A percentile compares a stretch with the other conserved stretches of the same genome.
Evolutionary conservation across 2,888 invertebrate species (phyloP).

Genomic region (Pogonocherus hispidulus): DNA sequence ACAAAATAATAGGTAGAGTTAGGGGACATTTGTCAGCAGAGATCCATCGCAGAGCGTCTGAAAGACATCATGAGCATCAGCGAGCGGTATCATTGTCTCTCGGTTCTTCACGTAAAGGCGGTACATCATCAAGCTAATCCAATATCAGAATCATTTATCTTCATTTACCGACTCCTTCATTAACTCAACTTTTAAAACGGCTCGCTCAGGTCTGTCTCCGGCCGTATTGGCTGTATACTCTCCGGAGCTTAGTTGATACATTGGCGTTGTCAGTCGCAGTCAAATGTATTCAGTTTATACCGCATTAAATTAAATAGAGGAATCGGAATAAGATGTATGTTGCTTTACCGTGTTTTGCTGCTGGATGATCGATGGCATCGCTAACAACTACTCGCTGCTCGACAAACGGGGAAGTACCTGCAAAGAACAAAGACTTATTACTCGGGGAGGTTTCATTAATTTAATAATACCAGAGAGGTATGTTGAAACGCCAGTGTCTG

Average conservation of each 20-base stretch:
- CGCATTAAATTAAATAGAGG: conserved; percentile 65
- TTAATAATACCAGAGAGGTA: conserved; percentile 14
- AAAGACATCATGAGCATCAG: conserved; percentile 39
- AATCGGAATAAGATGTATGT: conserved; percentile 63
- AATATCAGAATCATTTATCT: conserved; percentile 70
- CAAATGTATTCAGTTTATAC: conserved; percentile 65
- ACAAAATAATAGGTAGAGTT: conserved; percentile 44
- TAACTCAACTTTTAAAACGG: conserved; percentile 68
- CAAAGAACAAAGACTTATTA: conserved; percentile 44
- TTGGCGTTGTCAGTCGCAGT: conserved; percentile 65
- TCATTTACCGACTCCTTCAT: conserved; percentile 70
- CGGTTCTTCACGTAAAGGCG: conserved; percentile 60
- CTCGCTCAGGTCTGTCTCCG: conserved; percentile 62
- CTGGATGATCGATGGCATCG: conserved; percentile 60
- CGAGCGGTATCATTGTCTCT: conserved; percentile 57
- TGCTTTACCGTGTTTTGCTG: conserved; percentile 58
- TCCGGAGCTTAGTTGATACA: conserved; percentile 59
- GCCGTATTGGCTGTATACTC: conserved; percentile 53
- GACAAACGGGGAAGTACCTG: conserved; percentile 47
- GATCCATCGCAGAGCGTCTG: conserved; percentile 15
- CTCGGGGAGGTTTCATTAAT: conserved; percentile 25
- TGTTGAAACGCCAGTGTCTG: background rate
- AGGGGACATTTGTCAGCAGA: conserved; percentile 41
- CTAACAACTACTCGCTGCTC: conserved; percentile 36
- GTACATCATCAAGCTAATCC: conserved; percentile 68